phyloP scores from a whole-genome alignment of 2,113 vertebrate genomes.

The Ia io region DNA sequence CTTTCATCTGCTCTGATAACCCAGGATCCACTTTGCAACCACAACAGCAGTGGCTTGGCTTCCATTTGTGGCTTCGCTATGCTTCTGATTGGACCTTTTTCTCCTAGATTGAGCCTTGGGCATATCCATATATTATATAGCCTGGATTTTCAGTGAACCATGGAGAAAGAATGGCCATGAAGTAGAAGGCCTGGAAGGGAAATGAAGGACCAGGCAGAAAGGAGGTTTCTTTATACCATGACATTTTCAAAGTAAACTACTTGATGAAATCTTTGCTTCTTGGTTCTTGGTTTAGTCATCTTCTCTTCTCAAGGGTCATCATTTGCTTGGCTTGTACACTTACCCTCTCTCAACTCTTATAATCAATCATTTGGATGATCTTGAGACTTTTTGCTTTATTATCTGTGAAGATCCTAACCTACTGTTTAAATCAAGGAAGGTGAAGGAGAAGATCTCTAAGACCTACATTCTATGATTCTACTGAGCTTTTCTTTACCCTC shows the following conservation, averaged over 20 bases:
- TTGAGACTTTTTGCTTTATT: conserved; percentile 35
- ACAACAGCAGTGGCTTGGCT: not conserved
- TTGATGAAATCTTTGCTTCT: not conserved
- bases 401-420: not conserved
- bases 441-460: not conserved
- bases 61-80: not conserved
- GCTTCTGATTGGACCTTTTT: not conserved
- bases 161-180: not conserved
- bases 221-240: not conserved
- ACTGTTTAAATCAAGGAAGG: not conserved
- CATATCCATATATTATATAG: not conserved
- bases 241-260: not conserved
- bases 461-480: not conserved
- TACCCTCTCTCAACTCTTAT: not conserved
- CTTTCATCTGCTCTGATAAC: not conserved
- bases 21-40: not conserved
- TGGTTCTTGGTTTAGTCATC: not conserved
- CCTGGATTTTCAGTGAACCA: not conserved
- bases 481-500: not conserved
- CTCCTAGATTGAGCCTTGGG: not conserved
- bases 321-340: not conserved
- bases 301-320: not conserved
- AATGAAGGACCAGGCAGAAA: not conserved
- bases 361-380: not conserved
- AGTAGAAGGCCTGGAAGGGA: not conserved